A percentile compares a stretch with the other conserved stretches of the same genome.
phyloP scores from a whole-genome alignment of 2,113 vertebrate species.

The Nibea albiflora region DNA sequence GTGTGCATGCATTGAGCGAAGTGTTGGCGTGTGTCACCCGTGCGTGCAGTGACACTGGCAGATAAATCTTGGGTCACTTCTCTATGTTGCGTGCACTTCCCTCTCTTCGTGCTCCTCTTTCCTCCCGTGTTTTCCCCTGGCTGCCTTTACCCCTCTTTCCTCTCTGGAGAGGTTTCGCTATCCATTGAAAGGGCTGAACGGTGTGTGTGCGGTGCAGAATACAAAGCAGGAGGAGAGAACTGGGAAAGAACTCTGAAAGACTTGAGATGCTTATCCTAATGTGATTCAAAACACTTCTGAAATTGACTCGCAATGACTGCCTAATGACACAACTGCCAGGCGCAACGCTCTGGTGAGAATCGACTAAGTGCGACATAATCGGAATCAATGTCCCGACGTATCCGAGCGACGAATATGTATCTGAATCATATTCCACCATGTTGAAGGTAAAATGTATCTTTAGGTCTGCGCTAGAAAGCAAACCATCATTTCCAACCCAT shows the following conservation, averaged over 20 bases:
- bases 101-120: conserved; percentile 26
- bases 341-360: conserved; percentile 31
- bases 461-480: neutral
- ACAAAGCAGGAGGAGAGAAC: conserved; percentile 59
- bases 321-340: conserved; percentile 58
- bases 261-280: conserved; percentile 74
- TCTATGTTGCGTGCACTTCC: conserved; percentile 20
- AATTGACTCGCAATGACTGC: conserved; percentile 63
- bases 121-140: conserved; percentile 6
- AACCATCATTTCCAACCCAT: neutral
- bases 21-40: conserved; percentile 17
- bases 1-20: conserved; percentile 26
- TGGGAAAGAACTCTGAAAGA: conserved; percentile 46
- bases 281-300: conserved; percentile 68
- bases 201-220: conserved; percentile 41
- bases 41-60: conserved; percentile 16
- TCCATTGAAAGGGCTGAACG: conserved; percentile 45
- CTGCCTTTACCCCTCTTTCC: conserved; percentile 29
- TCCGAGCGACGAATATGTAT: conserved; percentile 4
- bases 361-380: conserved; percentile 51
- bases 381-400: conserved; percentile 26
- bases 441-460: neutral
- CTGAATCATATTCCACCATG: conserved; percentile 8
- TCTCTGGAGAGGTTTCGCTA: conserved; percentile 51
- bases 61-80: conserved; percentile 64